Conservation (phyloP, 2,888 invertebrate species). For the Dryobotodes eremita region DNA sequence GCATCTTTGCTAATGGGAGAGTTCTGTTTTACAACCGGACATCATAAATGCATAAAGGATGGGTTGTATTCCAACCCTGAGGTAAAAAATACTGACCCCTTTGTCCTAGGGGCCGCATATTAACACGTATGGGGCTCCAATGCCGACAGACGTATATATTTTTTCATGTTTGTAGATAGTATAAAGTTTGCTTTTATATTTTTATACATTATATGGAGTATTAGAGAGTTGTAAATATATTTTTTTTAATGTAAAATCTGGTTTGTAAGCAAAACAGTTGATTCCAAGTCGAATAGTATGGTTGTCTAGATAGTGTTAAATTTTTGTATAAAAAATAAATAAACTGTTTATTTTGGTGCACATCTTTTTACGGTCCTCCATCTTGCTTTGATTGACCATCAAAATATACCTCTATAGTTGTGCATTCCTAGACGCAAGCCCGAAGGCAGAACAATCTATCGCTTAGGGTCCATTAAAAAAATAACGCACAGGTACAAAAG, state of each 20-base stretch:
- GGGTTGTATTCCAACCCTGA: conserved; percentile 67
- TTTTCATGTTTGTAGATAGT: conserved; percentile 35
- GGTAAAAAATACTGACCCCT: conserved; percentile 75
- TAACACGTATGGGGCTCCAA: conserved; percentile 75
- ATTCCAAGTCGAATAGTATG: too few relatives aligned
- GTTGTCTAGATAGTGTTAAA: too few relatives aligned
- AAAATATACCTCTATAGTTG: conserved; percentile 44
- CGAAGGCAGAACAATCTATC: conserved; percentile 58
- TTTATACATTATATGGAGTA: not conserved
- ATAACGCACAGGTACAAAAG: conserved; percentile 79
- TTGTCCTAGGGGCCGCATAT: conserved; percentile 80
- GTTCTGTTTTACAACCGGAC: conserved; percentile 76
- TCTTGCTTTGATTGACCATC: conserved; percentile 28
- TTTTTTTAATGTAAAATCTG: not conserved
- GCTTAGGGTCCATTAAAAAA: conserved; percentile 67
- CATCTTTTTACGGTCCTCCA: not conserved
- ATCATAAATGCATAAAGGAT: conserved; percentile 82
- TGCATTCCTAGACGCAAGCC: conserved; percentile 79
- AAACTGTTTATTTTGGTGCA: not conserved
- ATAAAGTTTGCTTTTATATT: conserved; percentile 30
- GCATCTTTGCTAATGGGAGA: conserved; percentile 73
- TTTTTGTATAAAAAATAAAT: too few relatives aligned
- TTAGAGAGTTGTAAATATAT: not conserved
- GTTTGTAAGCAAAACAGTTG: too few relatives aligned
- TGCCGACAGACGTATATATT: conserved; percentile 53